phyloP scores from a whole-genome alignment of 2,113 vertebrate genomes.

The Myrmecophaga tridactyla region DNA sequence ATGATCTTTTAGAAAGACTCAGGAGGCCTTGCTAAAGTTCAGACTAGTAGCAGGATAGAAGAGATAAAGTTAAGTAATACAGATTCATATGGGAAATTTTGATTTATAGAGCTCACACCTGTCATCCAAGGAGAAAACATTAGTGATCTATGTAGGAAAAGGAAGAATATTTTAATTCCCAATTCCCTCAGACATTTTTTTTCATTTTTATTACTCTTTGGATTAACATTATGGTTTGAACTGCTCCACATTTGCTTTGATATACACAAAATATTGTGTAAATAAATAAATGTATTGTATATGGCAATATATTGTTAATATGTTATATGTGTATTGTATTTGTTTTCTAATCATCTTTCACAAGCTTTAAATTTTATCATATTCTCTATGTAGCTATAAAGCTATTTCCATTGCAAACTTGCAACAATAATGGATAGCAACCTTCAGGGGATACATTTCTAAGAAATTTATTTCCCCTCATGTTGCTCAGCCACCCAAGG shows the following conservation, averaged over 20 bases:
- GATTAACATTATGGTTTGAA: conserved; percentile 77
- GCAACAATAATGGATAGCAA: conserved; percentile 82
- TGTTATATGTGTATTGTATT: conserved; percentile 74
- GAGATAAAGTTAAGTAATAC: conserved; percentile 62
- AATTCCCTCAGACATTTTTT: conserved; percentile 65
- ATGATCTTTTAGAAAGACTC: conserved; percentile 28
- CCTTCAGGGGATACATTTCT: conserved; percentile 81
- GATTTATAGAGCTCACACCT: conserved; percentile 70
- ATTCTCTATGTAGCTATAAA: conserved; percentile 73
- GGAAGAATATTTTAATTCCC: conserved; percentile 61
- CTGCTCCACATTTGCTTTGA: conserved; percentile 65
- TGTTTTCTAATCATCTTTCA: conserved; percentile 78
- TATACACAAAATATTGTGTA: conserved; percentile 69
- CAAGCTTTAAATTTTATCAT: conserved; percentile 81
- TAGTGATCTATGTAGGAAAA: conserved; percentile 47
- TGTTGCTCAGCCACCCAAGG: conserved; percentile 78
- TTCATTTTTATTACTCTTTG: conserved; percentile 79
- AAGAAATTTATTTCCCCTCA: conserved; percentile 84
- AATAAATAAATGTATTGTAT: conserved; percentile 77
- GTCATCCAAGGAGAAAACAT: conserved; percentile 58
- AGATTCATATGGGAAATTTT: conserved; percentile 63
- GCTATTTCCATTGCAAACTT: conserved; percentile 81
- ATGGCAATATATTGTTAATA: conserved; percentile 69
- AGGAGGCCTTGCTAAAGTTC: conserved; percentile 49
- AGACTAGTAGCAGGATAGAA: conserved; percentile 63